Evolutionary conservation across 2,888 invertebrate species (phyloP), one percentile per base, ranked within the genome.

Genomic region (Erebia palarica): DNA sequence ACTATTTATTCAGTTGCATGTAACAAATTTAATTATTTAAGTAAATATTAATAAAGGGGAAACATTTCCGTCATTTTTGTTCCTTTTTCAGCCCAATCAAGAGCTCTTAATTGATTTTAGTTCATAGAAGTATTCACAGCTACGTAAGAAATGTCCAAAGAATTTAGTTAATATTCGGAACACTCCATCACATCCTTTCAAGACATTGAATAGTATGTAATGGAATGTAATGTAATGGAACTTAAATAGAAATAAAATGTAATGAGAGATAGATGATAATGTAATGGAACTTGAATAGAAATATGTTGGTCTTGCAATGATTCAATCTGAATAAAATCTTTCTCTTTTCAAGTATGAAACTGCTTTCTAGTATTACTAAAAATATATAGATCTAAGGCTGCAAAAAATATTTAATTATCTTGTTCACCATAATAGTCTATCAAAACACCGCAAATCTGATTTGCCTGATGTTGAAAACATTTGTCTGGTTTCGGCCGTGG

Each of bases 91-190:
- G 60, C 42, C 16, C 10, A 44, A 60, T 60, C 42, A 44, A 55
- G 16, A 55, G 44, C 16, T 36, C 16, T 70, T 73, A 68, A 70
- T 73, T 70, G 59, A 27, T 60, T 58, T 55, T 61, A 57, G 69
- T 69, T 72, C 66, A 65, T 66, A 47, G 53, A 68, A 63, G 51
- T 63, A 36, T 66, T 53, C 53, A 18, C 21, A 63, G 51, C 57
- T 63, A 55, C 53, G 55, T 65, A 27, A 71, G 36, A 58, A 60
- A 64, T 65, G 47, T 42, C 63, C 64, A 65, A 42, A 57, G n/a
- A 59, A 53, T 58, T 68, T 65, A 9, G 65, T 53, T 64, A n/a
- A 11, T 63, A 18, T 11, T 8, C 21, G 18, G 47, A 14, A 51
- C 51, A 65, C 65, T 65, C 53, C 42, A 53, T 65, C 65, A 53